Evolutionary conservation across 2,888 invertebrate genomes (phyloP), one percentile per base, ranked within the genome.

Genomic region (Sesia bembeciformis): DNA sequence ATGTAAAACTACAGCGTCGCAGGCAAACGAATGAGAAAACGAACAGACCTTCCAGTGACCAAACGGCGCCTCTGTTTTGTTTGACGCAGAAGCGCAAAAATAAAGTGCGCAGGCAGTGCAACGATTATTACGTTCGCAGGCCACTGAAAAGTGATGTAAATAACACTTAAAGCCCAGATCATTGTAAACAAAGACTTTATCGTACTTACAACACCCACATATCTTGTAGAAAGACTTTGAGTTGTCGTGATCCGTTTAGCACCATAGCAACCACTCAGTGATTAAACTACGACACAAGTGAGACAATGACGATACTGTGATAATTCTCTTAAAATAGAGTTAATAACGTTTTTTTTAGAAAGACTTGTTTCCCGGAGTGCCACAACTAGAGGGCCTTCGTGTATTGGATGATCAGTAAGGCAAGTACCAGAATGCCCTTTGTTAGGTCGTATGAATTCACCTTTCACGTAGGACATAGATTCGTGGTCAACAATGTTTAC

Each of bases 381-480:
- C 74, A 72, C 76, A 73, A 68, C 66, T 77, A 72, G 81, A 81
- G 78, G 73, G 69, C 78, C 79, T 72, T 76, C 78, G 77, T 72
- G 76, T 78, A 86, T 89, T 89, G 88, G 89, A 89, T 89, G 88
- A 81, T 76, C 79, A 85, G 72, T 83, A 85, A 88, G 88, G 88
- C 85, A 85, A 89, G 89, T 88, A 78, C 62, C 62, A 61, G 4
- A 58, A 61, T 72, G 72, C 76, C 80, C 78, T 81, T 76, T 76
- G 73, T 77, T 73, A 73, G 70, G 70, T 67, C 69, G 57, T 66
- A 66, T 60, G 58, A 62, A 62, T 65, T 74, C 74, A 74, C 75
- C 69, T 76, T 71, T 75, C 58, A 23, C 46, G 46, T 46, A 46
- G 46, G 46, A 46, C 23, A 5, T 46, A 46, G 54, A 52, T 61